phyloP scores from a whole-genome alignment of 2,113 vertebrate genomes.

The Arizona elegans region DNA sequence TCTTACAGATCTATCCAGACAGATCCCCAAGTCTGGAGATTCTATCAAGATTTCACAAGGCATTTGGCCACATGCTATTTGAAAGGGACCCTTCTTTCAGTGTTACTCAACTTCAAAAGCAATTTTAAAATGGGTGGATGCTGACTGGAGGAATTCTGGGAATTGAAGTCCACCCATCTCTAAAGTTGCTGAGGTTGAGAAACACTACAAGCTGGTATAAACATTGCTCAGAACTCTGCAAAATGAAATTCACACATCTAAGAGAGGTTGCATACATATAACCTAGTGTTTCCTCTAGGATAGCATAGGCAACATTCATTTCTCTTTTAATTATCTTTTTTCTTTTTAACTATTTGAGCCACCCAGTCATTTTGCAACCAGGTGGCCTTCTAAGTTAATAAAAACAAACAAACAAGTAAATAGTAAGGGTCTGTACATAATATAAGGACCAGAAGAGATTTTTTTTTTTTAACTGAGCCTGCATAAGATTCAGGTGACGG shows the following conservation, averaged over 20 bases:
- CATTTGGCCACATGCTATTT: not conserved
- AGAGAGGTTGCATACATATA: not conserved
- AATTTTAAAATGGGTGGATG: not conserved
- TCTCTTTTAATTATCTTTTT: not conserved
- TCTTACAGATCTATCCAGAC: too few species aligned
- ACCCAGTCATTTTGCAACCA: not conserved
- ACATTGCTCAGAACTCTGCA: not conserved
- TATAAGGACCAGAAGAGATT: not conserved
- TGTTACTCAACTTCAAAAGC: not conserved
- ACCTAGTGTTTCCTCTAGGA: not conserved
- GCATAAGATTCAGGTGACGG: not conserved
- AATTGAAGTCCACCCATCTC: not conserved
- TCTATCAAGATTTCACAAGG: not conserved
- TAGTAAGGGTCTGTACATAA: not conserved
- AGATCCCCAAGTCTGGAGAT: not conserved
- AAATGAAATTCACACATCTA: not conserved
- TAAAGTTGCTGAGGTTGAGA: not conserved
- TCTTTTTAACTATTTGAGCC: not conserved
- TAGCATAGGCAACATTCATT: not conserved
- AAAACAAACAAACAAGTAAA: not conserved
- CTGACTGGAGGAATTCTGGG: not conserved
- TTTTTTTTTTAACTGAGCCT: not conserved
- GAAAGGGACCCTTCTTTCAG: not conserved
- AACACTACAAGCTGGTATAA: not conserved
- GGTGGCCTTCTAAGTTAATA: not conserved